Evolutionary conservation across 1,140 invertebrate species (phyloP).

Genomic region (Meloidogyne floridensis): DNA sequence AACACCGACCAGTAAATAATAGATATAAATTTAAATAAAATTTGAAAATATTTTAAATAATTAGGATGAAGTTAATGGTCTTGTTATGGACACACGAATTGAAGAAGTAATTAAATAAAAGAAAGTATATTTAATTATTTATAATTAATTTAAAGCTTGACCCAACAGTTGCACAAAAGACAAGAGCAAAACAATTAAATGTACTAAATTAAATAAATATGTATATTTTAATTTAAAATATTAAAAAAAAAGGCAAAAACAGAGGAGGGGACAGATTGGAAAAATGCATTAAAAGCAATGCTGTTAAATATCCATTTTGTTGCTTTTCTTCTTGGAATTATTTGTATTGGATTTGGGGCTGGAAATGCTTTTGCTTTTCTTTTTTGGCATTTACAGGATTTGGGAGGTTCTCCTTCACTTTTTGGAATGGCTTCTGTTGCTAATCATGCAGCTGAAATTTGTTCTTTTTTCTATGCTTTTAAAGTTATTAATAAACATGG

Average conservation of each 20-base stretch:
- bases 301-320: conserved; percentile 83
- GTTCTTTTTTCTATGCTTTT: conserved; percentile 96
- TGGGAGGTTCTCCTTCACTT: conserved; percentile 90
- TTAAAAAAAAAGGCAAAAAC: conserved; percentile 30
- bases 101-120: conserved; percentile 12
- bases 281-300: conserved; percentile 84
- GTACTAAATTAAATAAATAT: conserved; percentile 19
- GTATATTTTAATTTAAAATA: neutral
- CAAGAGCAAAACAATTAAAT: conserved; percentile 56
- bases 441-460: conserved; percentile 97
- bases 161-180: conserved; percentile 63
- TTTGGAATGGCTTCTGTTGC: conserved; percentile 97
- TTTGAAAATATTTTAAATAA: neutral
- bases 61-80: conserved; percentile 49
- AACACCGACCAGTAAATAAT: conserved; percentile 46
- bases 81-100: conserved; percentile 66
- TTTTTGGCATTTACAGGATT: conserved; percentile 97
- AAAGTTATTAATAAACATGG: conserved; percentile 88
- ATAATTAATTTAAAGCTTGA: conserved; percentile 49
- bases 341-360: conserved; percentile 99
- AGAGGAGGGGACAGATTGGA: conserved; percentile 69
- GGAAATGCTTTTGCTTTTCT: conserved; percentile 97
- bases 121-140: neutral
- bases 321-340: conserved; percentile 91
- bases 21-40: neutral